These are phyloP conservation scores for Dipus sagitta DNA, from an alignment of 2,797 vertebrate genomes.

Conservation along the genomic window DNA sequence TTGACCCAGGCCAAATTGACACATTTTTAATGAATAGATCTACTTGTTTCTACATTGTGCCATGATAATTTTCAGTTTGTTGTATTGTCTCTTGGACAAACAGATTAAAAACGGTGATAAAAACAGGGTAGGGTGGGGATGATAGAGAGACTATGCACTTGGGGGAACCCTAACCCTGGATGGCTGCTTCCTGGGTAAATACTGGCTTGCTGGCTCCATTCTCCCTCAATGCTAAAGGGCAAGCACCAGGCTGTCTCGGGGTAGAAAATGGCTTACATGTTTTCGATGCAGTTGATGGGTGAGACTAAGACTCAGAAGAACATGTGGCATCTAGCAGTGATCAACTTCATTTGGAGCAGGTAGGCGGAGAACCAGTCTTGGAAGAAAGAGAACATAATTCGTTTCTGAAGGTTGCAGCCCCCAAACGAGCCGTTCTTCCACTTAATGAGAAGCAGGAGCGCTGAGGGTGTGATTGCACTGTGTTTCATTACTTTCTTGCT, in stretches of 20 bases:
- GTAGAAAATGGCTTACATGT: background rate
- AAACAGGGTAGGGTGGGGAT: background rate
- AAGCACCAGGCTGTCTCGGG: background rate
- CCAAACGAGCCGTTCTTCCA: background rate
- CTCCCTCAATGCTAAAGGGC: background rate
- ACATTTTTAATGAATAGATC: background rate
- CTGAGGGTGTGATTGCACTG: background rate
- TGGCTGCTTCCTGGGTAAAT: background rate
- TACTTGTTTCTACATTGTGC: background rate
- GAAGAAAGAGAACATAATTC: background rate
- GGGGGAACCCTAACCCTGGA: background rate
- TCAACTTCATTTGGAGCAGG: background rate
- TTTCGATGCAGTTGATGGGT: background rate
- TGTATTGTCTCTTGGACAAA: fast-evolving
- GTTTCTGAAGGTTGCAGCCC: too few species aligned
- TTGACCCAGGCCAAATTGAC: background rate
- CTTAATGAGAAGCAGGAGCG: background rate
- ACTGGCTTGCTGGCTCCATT: background rate
- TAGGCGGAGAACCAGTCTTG: background rate
- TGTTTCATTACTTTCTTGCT: background rate
- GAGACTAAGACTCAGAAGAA: background rate
- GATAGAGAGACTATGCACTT: background rate
- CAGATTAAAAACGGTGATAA: background rate
- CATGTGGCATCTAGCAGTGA: background rate
- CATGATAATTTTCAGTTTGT: background rate